Conservation (phyloP, 2,888 invertebrate genomes). For the Troglohyphantes excavatus region DNA sequence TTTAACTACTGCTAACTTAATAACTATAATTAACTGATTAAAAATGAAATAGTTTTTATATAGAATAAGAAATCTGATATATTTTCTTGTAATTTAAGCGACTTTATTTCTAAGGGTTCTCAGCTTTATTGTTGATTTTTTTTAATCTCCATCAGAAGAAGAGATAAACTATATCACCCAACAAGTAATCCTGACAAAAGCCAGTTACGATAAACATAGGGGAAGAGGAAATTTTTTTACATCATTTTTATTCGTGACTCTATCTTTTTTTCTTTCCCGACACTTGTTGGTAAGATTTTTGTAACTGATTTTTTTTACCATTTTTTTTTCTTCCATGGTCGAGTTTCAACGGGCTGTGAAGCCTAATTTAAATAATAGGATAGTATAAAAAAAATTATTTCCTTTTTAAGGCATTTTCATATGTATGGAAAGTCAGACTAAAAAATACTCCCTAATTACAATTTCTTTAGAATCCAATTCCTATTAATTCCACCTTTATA, state of each 20-base stretch:
- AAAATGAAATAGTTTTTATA: too few relatives aligned
- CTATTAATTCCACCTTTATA: conserved; percentile 16
- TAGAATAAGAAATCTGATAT: too few relatives aligned
- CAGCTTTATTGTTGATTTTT: too few relatives aligned
- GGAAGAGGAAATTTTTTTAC: neutral
- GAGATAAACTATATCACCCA: too few relatives aligned
- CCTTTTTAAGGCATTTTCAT: conserved; percentile 1
- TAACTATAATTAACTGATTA: too few relatives aligned
- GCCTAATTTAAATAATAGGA: conserved; percentile 50
- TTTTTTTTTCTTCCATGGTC: conserved; percentile 9
- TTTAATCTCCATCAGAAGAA: too few relatives aligned
- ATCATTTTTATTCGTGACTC: neutral
- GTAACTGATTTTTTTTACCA: neutral
- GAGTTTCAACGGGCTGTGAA: conserved; percentile 19
- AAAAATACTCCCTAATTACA: conserved; percentile 30
- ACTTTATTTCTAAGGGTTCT: too few relatives aligned
- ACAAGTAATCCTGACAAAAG: conserved; percentile 34
- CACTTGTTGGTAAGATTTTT: neutral
- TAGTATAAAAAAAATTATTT: neutral
- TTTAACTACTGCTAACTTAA: too few relatives aligned
- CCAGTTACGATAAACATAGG: neutral
- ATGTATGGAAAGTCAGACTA: conserved; percentile 10
- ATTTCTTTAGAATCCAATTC: conserved; percentile 13
- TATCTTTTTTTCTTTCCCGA: neutral
- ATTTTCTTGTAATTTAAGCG: too few relatives aligned